Percentiles rank a stretch among this genome's conserved stretches.
Conservation (phyloP, 1,140 invertebrate species). For the Ptiloglossa arizonensis region DNA sequence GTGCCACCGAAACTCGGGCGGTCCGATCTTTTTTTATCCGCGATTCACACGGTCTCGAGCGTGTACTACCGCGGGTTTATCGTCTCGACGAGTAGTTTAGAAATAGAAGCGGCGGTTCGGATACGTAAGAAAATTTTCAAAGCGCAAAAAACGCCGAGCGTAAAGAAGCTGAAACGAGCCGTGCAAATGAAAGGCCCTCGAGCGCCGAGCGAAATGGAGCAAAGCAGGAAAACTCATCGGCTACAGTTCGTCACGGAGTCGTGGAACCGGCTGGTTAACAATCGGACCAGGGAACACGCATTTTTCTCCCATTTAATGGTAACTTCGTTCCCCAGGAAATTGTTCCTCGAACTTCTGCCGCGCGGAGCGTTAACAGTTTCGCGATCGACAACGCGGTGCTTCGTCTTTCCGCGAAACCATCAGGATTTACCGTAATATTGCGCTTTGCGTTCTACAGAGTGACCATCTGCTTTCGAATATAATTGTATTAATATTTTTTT, state of each 20-base stretch:
- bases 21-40: constrained; percentile 1
- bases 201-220: constrained; percentile 25
- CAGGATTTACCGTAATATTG: no score
- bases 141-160: background rate
- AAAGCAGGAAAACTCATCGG: constrained; percentile 20
- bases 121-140: constrained; percentile 19
- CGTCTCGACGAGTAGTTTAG: background rate
- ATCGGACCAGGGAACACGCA: background rate
- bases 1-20: background rate
- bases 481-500: no score
- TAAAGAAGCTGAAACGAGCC: constrained; percentile 18
- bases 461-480: no score
- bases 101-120: background rate
- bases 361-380: background rate
- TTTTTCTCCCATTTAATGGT: constrained; percentile 4
- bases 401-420: no score
- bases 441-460: no score
- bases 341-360: no score
- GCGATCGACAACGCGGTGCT: background rate
- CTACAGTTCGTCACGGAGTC: constrained; percentile 2
- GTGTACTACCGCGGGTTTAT: background rate
- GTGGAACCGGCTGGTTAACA: constrained; percentile 9
- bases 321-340: background rate
- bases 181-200: constrained; percentile 23
- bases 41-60: no score